Evolutionary conservation across 2,113 vertebrate species (phyloP).

Genomic region (Elanus axillaris): DNA sequence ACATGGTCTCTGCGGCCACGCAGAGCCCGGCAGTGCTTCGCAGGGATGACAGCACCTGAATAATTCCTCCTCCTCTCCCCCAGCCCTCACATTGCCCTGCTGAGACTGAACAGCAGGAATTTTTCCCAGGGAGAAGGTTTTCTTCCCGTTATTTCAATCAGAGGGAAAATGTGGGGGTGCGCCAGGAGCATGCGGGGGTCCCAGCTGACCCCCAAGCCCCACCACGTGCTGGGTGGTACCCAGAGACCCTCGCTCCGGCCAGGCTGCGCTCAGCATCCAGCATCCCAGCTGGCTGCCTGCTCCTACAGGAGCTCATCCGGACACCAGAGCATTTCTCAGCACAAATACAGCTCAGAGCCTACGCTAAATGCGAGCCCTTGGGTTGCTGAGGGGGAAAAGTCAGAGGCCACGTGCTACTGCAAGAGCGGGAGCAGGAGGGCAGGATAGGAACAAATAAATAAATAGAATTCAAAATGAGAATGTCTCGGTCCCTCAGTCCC

Average conservation of each 20-base stretch:
- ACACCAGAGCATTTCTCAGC: background rate
- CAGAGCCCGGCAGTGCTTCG: background rate
- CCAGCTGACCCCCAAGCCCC: background rate
- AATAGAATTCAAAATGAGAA: background rate
- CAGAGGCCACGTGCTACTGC: background rate
- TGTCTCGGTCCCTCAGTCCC: accelerated
- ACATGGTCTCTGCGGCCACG: accelerated
- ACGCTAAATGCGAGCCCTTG: accelerated
- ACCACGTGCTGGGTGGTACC: background rate
- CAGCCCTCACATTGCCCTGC: background rate
- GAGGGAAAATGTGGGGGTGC: background rate
- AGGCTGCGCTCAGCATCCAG: background rate
- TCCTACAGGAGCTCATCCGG: background rate
- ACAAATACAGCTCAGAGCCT: background rate
- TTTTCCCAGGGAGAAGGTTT: background rate
- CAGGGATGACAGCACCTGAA: background rate
- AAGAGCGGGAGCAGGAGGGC: background rate
- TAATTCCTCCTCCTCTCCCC: background rate
- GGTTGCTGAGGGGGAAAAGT: background rate
- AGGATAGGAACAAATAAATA: accelerated
- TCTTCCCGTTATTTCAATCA: background rate
- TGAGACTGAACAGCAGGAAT: background rate
- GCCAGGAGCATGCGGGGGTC: accelerated
- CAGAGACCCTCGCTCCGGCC: background rate
- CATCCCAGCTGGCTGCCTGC: background rate